Evolutionary conservation across 2,888 invertebrate species (phyloP).

Genomic region (Aplocera efformata): DNA sequence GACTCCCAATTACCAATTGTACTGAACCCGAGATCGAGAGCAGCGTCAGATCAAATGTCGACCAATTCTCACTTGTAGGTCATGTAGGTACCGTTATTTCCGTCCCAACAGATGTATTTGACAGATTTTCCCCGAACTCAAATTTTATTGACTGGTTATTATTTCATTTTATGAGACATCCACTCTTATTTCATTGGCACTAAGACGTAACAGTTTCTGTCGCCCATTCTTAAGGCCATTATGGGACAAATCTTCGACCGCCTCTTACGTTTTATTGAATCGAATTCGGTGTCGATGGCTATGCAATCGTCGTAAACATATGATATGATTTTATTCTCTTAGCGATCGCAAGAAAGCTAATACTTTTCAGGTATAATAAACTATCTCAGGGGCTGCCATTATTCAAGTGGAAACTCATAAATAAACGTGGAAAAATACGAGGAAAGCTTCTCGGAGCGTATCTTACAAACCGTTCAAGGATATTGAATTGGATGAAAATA

Average conservation of each 20-base stretch:
- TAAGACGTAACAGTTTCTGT: conserved; percentile 70
- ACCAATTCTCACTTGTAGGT: conserved; percentile 59
- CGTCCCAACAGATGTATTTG: conserved; percentile 58
- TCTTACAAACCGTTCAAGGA: conserved; percentile 52
- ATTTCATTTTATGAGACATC: conserved; percentile 77
- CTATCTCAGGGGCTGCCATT: conserved; percentile 31
- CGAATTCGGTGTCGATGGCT: conserved; percentile 52
- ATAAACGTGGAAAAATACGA: conserved; percentile 32
- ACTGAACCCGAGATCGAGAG: conserved; percentile 61
- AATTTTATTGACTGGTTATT: conserved; percentile 78
- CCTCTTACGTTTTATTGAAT: conserved; percentile 66
- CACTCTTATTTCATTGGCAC: conserved; percentile 75
- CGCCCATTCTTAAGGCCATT: conserved; percentile 46
- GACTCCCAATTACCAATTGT: conserved; percentile 70
- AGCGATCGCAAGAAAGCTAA: conserved; percentile 18
- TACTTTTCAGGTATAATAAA: conserved; percentile 27
- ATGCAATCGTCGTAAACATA: conserved; percentile 53
- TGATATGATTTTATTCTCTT: conserved; percentile 43
- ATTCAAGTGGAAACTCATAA: conserved; percentile 31
- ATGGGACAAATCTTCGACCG: conserved; percentile 64
- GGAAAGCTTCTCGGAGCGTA: conserved; percentile 40
- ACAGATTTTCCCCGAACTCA: conserved; percentile 65
- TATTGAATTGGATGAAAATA: conserved; percentile 71
- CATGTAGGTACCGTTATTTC: conserved; percentile 48
- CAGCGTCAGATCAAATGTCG: conserved; percentile 70